Conservation (phyloP, 2,888 invertebrate genomes). For the Halictus quadricinctus region DNA sequence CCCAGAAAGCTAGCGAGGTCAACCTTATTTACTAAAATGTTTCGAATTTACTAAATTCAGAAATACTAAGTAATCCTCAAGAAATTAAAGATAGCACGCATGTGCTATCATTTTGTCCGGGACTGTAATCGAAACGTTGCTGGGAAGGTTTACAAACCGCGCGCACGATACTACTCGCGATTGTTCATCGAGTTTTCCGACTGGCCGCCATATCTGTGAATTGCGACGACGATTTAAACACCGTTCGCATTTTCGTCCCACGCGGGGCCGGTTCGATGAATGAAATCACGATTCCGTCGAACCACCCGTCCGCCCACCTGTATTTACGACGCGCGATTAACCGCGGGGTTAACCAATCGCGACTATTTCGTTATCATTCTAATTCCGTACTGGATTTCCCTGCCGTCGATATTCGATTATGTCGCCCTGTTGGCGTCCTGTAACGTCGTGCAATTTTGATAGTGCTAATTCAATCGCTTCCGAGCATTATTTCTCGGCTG, state of each 20-base stretch:
- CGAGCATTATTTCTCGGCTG: neutral
- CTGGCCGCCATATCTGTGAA: neutral
- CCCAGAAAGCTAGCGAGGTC: no score
- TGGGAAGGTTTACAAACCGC: neutral
- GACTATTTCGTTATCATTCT: neutral
- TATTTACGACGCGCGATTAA: conserved; percentile 6
- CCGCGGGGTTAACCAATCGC: conserved; percentile 20
- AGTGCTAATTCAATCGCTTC: neutral
- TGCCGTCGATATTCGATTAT: neutral
- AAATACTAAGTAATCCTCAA: no score
- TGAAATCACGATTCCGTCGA: neutral
- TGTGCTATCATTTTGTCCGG: no score
- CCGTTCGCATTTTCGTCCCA: neutral
- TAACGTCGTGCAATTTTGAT: neutral
- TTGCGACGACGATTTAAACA: conserved; percentile 8
- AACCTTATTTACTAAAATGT: no score
- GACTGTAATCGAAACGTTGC: conserved; percentile 14
- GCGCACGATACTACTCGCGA: neutral
- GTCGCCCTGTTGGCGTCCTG: neutral
- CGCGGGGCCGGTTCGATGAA: neutral
- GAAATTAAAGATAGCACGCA: no score
- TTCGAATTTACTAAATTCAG: no score
- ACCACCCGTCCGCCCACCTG: neutral
- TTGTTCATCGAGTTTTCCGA: conserved; percentile 21
- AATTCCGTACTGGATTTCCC: neutral